phyloP scores from a whole-genome alignment of 2,888 invertebrate genomes.

The Diarsia mendica region DNA sequence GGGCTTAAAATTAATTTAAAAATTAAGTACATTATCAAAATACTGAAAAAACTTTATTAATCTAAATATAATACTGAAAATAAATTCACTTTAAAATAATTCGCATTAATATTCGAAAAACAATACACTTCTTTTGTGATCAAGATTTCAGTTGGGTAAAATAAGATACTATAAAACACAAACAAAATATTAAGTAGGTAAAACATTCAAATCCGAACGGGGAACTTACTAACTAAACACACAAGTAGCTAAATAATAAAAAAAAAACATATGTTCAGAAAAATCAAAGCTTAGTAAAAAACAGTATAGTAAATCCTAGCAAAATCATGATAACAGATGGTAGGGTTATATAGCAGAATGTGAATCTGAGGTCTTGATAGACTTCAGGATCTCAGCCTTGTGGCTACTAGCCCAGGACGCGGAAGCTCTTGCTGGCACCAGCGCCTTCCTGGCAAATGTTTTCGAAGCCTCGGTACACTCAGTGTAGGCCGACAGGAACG shows the following conservation, averaged over 20 bases:
- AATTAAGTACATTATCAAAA: conserved; percentile 13
- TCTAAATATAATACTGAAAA: not conserved
- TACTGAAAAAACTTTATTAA: not conserved
- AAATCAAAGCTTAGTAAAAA: conserved; percentile 24
- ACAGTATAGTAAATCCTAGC: conserved; percentile 26
- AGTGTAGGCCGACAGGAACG: conserved; percentile 76
- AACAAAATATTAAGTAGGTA: not conserved
- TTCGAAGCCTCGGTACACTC: conserved; percentile 73
- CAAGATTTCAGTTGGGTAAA: not conserved
- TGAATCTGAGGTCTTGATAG: conserved; percentile 67
- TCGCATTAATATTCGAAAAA: not conserved
- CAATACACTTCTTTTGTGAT: not conserved
- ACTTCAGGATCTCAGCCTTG: conserved; percentile 73
- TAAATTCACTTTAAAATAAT: not conserved
- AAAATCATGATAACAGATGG: conserved; percentile 69
- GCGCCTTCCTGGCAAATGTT: conserved; percentile 65
- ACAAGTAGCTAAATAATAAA: not conserved
- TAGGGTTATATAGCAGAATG: conserved; percentile 43
- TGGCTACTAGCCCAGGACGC: conserved; percentile 79
- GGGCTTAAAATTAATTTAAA: conserved; percentile 16
- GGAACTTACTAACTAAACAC: not conserved
- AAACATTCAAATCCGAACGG: not conserved
- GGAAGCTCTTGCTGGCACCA: conserved; percentile 68
- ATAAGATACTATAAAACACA: not conserved
- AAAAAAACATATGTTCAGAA: not conserved